Percentiles rank a stretch among this genome's conserved stretches.
These are phyloP conservation scores for Exephanes ischioxanthus DNA, from an alignment of 2,888 invertebrate genomes.

Conservation along the genomic window DNA sequence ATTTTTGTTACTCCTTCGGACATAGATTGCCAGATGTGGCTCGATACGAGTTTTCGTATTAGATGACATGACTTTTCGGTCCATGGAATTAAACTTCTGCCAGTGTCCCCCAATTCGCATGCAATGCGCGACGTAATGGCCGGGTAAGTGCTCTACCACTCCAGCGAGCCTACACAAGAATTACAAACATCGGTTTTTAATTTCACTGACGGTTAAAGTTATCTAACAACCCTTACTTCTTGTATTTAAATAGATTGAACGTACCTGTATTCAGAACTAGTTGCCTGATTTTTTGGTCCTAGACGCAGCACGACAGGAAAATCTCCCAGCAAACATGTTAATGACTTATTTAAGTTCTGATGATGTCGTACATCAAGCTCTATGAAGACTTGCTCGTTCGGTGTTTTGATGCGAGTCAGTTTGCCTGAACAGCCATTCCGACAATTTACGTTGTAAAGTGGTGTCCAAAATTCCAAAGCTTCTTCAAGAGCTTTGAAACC, in stretches of 20 bases:
- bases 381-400: neutral
- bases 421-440: neutral
- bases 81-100: conserved; percentile 30
- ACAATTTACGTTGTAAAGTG: neutral
- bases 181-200: conserved; percentile 3
- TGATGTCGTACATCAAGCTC: neutral
- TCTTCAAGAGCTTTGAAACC: conserved; percentile 19
- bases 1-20: no score
- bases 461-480: neutral
- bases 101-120: conserved; percentile 5
- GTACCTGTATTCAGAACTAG: no score
- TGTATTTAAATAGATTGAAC: neutral
- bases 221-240: neutral
- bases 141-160: conserved; percentile 26
- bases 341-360: no score
- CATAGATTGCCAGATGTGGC: no score
- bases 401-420: neutral
- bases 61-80: neutral
- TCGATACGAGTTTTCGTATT: no score
- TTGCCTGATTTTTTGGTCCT: no score
- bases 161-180: conserved; percentile 21
- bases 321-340: no score
- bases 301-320: no score
- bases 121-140: conserved; percentile 33
- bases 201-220: neutral